Base-by-base conservation (phyloP, 2,797 vertebrate species). In the Tokudaia tokunoshimensis region DNA sequence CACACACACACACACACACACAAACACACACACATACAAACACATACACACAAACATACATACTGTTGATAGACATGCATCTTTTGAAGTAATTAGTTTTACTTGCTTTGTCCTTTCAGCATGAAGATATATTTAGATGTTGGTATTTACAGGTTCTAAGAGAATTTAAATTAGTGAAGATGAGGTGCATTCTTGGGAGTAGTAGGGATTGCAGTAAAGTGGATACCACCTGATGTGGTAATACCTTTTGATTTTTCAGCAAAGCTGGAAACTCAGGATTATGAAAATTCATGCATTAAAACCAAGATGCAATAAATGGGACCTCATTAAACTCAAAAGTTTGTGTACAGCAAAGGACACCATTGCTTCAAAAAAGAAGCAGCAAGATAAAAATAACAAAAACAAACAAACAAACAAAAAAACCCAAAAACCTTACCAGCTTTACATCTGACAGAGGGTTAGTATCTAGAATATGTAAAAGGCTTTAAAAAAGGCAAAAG, bases 161-260 rank as follows among this genome's bases (percentile, higher is more conserved):
- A 34, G 55, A 41, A 65, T 79, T 96, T 91, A 74, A 90, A 44
- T 90, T 87, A 79, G 1, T 26, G 4, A 85, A 82, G 26, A 26
- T 44, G 29, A 83, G 57, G 37, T 57, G 17, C 9, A 52, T 11
- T 12, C 1, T 70, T 63, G 17, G 47, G 17, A 80, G 22, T 34
- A 29, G 14, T 2, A 95, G 47, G 6, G 24, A 74, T 10, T 22
- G 29, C 83, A 13, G 26, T 41, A 81, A 72, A 74, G 24, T 57
- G 20, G 34, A 75, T 0, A 44, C 65, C 14, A 14, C 55, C 17
- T 78, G 24, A 50, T 44, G 26, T 70, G 94, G 34, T 70, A 29
- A 86, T 47, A 82, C 63, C 57, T 89, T 95, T 67, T 87, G 24
- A 85, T 65, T 94, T 67, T 76, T 79, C 4, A 67, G 20, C 29